Percentiles rank a stretch among this genome's conserved stretches.
phyloP scores from a whole-genome alignment of 2,888 invertebrate genomes.

The Andrena hattorfiana region DNA sequence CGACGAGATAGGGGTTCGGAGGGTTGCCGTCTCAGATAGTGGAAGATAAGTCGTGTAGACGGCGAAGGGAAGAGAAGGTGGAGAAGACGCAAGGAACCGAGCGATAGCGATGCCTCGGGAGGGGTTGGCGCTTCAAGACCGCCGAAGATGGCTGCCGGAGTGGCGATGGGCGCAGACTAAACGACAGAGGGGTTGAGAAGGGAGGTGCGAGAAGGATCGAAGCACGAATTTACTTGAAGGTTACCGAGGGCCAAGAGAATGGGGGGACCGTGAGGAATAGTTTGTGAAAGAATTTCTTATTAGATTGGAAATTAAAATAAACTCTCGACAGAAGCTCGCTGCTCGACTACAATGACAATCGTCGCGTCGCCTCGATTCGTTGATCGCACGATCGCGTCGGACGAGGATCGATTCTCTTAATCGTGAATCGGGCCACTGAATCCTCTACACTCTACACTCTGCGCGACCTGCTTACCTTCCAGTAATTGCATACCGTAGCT shows the following conservation, averaged over 20 bases:
- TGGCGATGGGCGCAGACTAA: conserved; percentile 42
- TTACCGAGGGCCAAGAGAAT: conserved; percentile 12
- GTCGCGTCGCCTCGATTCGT: conserved; percentile 48
- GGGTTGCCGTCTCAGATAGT: conserved; percentile 70
- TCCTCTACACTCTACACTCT: not conserved
- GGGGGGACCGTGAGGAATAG: conserved; percentile 53
- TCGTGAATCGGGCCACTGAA: conserved; percentile 17
- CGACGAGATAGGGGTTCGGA: conserved; percentile 42
- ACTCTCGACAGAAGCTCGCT: conserved; percentile 49
- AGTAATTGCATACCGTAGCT: conserved; percentile 54
- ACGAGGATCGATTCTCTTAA: conserved; percentile 46
- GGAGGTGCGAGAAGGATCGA: conserved; percentile 46
- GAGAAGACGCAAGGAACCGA: conserved; percentile 20
- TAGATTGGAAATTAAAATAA: conserved; percentile 80
- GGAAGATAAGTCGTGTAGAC: conserved; percentile 75
- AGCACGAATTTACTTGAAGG: conserved; percentile 69
- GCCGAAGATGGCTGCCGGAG: conserved; percentile 48
- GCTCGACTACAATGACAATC: conserved; percentile 55
- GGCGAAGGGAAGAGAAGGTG: conserved; percentile 48
- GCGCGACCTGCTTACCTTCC: not conserved
- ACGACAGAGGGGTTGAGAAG: conserved; percentile 9
- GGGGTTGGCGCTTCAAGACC: conserved; percentile 13
- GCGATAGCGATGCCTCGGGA: conserved; percentile 59
- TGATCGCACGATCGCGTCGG: conserved; percentile 35
- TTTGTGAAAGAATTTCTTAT: conserved; percentile 79